phyloP scores from a whole-genome alignment of 1,140 invertebrate genomes.

The Leptinotarsa undecemlineata region DNA sequence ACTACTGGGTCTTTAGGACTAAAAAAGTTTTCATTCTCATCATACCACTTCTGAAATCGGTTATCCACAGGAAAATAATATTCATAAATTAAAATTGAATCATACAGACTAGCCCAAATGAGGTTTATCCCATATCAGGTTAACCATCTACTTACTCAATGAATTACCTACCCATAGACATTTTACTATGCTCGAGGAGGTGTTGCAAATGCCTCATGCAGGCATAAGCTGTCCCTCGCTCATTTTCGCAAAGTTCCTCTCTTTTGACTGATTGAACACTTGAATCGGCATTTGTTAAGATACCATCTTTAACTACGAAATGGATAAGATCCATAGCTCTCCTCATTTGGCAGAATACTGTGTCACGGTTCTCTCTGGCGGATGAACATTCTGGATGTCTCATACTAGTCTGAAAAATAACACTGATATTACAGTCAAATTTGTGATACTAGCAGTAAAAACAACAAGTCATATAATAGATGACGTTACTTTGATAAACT shows the following conservation, averaged over 20 bases:
- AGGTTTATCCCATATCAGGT: too few species aligned
- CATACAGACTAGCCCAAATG: too few species aligned
- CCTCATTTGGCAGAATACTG: conserved; percentile 96
- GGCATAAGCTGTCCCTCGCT: conserved; percentile 73
- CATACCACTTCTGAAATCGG: too few species aligned
- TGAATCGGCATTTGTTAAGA: conserved; percentile 58
- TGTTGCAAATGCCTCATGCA: conserved; percentile 83
- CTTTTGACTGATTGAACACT: conserved; percentile 40
- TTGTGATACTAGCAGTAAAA: not conserved
- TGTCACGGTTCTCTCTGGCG: conserved; percentile 92
- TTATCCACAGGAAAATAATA: too few species aligned
- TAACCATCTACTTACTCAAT: too few species aligned
- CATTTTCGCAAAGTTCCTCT: conserved; percentile 65
- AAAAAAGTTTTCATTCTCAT: too few species aligned
- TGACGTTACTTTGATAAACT: too few species aligned
- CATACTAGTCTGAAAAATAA: conserved; percentile 71
- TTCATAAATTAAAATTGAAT: too few species aligned
- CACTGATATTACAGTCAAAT: not conserved
- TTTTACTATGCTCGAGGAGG: conserved; percentile 80
- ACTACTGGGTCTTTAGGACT: too few species aligned
- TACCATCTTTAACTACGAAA: conserved; percentile 94
- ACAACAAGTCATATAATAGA: too few species aligned
- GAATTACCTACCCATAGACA: conserved; percentile 57
- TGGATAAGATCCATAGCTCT: conserved; percentile 97
- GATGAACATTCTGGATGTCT: conserved; percentile 93